Evolutionary conservation across 2,113 vertebrate genomes (phyloP).

Genomic region (Eubucco bourcierii): DNA sequence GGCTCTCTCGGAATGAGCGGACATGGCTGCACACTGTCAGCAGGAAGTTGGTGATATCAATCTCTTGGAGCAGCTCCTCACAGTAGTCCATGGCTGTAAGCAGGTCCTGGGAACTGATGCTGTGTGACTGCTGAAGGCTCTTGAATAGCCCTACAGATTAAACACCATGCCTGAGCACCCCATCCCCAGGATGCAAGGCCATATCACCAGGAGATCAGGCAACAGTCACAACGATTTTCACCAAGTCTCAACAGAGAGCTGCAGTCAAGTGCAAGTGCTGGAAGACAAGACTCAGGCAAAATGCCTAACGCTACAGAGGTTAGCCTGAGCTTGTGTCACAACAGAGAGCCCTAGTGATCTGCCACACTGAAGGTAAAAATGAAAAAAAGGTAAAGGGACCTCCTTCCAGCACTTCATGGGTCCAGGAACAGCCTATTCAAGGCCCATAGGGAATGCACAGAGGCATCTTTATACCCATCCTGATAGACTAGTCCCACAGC

Average conservation of each 20-base stretch:
- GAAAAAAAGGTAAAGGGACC: not conserved
- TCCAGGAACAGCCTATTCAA: not conserved
- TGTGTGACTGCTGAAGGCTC: constrained; percentile 90
- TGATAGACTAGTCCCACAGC: not conserved
- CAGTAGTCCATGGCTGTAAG: constrained; percentile 95
- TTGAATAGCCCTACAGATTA: constrained; percentile 83
- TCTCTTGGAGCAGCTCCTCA: constrained; percentile 94
- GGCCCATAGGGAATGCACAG: not conserved
- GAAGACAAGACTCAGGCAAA: not conserved
- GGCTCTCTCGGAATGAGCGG: constrained; percentile 78
- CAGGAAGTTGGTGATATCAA: constrained; percentile 92
- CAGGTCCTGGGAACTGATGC: constrained; percentile 87
- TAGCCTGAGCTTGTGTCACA: not conserved
- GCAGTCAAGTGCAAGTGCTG: not conserved
- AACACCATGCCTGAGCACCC: not conserved
- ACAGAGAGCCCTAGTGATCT: not conserved
- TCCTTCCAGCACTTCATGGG: not conserved
- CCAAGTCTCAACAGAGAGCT: not conserved
- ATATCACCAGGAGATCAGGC: not conserved
- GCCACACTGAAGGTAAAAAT: not conserved
- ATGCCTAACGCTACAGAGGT: not conserved
- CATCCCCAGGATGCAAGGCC: not conserved
- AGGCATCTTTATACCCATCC: not conserved
- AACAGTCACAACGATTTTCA: not conserved
- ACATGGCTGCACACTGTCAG: constrained; percentile 92